Percentiles rank a stretch among this genome's conserved stretches.
Evolutionary conservation across 1,140 invertebrate species (phyloP).

Genomic region (Hetaerina americana): DNA sequence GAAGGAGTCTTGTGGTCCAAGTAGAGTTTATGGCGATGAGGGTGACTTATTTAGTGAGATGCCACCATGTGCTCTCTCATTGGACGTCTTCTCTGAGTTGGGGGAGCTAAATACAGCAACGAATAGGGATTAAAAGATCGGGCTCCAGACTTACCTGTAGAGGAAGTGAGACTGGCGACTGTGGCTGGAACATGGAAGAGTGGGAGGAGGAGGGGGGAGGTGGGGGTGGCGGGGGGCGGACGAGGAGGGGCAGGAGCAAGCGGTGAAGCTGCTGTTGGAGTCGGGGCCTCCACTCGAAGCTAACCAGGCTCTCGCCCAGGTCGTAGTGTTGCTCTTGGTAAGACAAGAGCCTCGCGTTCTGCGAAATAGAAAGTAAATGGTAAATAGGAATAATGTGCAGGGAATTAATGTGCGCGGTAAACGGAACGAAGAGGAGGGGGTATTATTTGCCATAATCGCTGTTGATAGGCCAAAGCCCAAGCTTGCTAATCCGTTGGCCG

Average conservation of each 20-base stretch:
- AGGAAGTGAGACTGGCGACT: not conserved
- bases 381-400: not conserved
- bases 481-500: too few relatives aligned
- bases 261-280: constrained; percentile 13
- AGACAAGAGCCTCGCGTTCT: constrained; percentile 18
- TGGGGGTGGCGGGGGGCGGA: not conserved
- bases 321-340: constrained; percentile 20
- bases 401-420: not conserved
- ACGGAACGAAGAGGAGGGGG: too few relatives aligned
- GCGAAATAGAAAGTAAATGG: not conserved
- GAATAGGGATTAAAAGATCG: too few relatives aligned
- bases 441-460: too few relatives aligned
- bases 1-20: too few relatives aligned
- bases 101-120: too few relatives aligned
- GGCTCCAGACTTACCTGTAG: not conserved
- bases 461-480: too few relatives aligned
- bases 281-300: constrained; percentile 17
- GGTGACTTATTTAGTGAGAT: too few relatives aligned
- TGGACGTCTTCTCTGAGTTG: too few relatives aligned
- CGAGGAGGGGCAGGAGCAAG: not conserved
- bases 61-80: too few relatives aligned
- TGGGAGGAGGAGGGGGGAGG: not conserved
- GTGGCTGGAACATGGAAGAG: not conserved
- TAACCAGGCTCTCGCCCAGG: constrained; percentile 17
- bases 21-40: too few relatives aligned